Percentiles rank a stretch among this genome's conserved stretches.
These are phyloP conservation scores for Furcula furcula DNA, from an alignment of 2,888 invertebrate genomes.

Conservation along the genomic window DNA sequence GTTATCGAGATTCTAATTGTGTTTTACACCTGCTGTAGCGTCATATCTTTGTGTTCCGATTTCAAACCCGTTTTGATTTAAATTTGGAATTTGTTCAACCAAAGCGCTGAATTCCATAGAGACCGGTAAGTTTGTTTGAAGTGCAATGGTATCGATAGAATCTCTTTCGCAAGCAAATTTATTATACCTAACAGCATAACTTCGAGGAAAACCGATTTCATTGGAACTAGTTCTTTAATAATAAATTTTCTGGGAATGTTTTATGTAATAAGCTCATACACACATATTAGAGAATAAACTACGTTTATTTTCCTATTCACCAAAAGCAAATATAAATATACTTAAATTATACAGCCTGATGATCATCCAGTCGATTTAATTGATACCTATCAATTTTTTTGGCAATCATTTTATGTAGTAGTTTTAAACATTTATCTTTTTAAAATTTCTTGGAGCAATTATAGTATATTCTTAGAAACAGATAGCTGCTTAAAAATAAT, in stretches of 20 bases:
- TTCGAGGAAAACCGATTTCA: conserved; percentile 37
- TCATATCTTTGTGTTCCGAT: conserved; percentile 1
- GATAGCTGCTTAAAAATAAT: too few species aligned
- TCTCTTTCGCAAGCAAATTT: conserved; percentile 33
- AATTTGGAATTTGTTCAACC: background rate
- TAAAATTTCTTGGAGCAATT: background rate
- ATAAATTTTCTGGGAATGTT: conserved; percentile 17
- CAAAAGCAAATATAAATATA: background rate
- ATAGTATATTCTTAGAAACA: too few species aligned
- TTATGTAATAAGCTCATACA: conserved; percentile 2
- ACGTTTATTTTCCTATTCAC: background rate
- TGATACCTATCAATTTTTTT: background rate
- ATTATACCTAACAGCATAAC: conserved; percentile 42
- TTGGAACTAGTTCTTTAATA: conserved; percentile 12
- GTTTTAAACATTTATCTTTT: background rate
- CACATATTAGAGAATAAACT: too few species aligned
- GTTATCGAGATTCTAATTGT: conserved; percentile 19
- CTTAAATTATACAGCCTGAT: background rate
- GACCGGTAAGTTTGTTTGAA: conserved; percentile 32
- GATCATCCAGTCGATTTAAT: conserved; percentile 1
- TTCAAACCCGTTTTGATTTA: background rate
- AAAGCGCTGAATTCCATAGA: conserved; percentile 20
- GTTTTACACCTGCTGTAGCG: conserved; percentile 3
- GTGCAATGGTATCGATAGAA: conserved; percentile 31
- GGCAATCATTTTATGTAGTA: too few species aligned